Base-by-base conservation (phyloP, 2,797 vertebrate species). In the Yasuhikotakia modesta region DNA sequence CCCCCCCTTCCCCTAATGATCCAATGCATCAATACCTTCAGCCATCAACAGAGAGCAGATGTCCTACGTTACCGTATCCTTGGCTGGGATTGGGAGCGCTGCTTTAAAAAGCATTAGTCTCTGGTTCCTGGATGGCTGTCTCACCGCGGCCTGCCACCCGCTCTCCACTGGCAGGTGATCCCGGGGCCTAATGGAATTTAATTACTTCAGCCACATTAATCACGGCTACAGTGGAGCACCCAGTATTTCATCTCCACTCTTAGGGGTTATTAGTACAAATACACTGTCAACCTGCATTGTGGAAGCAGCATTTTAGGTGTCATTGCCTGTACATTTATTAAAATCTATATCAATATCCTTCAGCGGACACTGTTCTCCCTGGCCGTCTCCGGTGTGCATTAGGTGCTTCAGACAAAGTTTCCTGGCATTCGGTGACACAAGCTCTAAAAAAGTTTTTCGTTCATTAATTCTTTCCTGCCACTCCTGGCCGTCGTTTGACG, bases 221-320 rank as follows among this genome's bases (percentile, higher is more conserved):
- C 96, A 97, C 94, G 92, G 94, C 93, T 96, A 96, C 94, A 94
- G 94, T 94, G 94, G 94, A 95, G 93, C 92, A 93, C 93, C 94
- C 94, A 95, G 92, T 96, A 96, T 96, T 97, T 97, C 97, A 98
- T 97, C 95, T 95, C 94, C 95, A 95, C 95, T 96, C 97, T 96
- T 96, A 96, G 96, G 95, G 94, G 94, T 96, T 97, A 97, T 97
- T 94, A 95, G 95, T 95, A 97, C 95, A 97, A 94, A 93, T 93
- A 93, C 88, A 95, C 93, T 96, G 95, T 97, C 96, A 96, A 94
- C 94, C 93, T 92, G 91, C 93, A 91, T 95, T 97, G 96, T 90
- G 86, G 84, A 86, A 78, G 84, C 88, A 79, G 81, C 85, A 84
- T 91, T 91, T 90, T 90, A 90, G 89, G 88, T 90, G 88, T 90